Base-by-base conservation (phyloP, 1,140 invertebrate species). In the Sarcophaga peregrina region DNA sequence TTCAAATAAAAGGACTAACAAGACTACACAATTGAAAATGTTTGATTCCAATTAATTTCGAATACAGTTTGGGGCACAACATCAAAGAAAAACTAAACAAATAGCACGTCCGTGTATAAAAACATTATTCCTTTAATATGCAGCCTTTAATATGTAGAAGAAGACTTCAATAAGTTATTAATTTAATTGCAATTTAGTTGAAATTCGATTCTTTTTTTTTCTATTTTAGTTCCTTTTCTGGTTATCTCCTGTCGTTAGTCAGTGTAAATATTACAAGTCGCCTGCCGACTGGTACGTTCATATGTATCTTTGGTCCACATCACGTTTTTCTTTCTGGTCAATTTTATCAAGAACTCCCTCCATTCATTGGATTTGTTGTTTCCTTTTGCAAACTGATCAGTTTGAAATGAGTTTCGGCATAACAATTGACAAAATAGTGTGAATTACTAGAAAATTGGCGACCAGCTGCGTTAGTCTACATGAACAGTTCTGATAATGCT, bases 381-480 rank as follows among this genome's bases (percentile, higher is more conserved):
- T 4, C 4, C 25, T 37, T 37, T n/a, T 58, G 13, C 58, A 68
- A 68, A 9, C 62, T 17, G 20, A 37, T 37, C 25, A 37, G 25
- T 37, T 37, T 37, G 7, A 62, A 17, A 25, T 20, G 10, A 5
- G 20, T 68, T 8, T 10, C 8, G n/a, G 5, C 62, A 68, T 37
- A 68, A 68, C 17, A 25, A 68, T 68, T 68, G n/a, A 68, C 62
- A 68, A 68, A 20, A 1, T 47, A n/a, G 10, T 75, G 73, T 75
- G 37, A 47, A 76, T 47, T 48, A 76, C 46, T n/a, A 46, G 74
- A 76, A 76, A 76, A 76, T 76, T 76, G n/a, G 74, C 74, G 48
- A 76, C 74, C 74, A 76, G 74, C 74, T 76, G 74, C 6, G 46
- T 48, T 5, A 10, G 9, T 58, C 5, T 58, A 13, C 15, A n/a